phyloP scores from a whole-genome alignment of 2,888 invertebrate genomes.

The Limulus polyphemus region DNA sequence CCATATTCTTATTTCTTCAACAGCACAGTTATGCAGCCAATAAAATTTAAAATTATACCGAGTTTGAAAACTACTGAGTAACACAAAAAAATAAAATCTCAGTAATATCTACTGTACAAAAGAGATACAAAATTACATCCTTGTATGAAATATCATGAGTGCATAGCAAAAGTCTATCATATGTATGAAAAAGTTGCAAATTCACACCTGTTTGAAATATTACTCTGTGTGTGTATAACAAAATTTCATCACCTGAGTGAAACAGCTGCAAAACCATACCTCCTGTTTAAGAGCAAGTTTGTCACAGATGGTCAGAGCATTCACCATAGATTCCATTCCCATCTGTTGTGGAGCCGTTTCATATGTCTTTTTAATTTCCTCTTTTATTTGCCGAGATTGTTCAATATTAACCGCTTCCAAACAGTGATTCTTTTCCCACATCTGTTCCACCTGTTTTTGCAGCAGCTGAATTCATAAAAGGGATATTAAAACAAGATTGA shows the following conservation, averaged over 20 bases:
- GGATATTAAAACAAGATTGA: background rate
- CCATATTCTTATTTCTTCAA: background rate
- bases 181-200: background rate
- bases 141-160: no score
- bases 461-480: conserved; percentile 8
- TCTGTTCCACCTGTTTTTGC: conserved; percentile 1
- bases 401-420: conserved; percentile 20
- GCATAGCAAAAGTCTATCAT: background rate
- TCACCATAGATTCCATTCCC: conserved; percentile 9
- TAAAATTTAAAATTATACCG: no score
- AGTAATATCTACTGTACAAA: no score
- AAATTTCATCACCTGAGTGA: no score
- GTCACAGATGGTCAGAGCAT: conserved; percentile 21
- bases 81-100: no score
- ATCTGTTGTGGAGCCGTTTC: conserved; percentile 2
- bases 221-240: no score
- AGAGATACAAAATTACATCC: no score
- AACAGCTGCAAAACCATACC: conserved; percentile 2
- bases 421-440: conserved; percentile 13
- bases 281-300: conserved; percentile 19
- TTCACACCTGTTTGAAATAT: no score
- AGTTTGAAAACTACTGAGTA: no score
- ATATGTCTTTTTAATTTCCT: conserved; percentile 12
- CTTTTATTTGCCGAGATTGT: conserved; percentile 13
- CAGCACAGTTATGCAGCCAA: no score